Evolutionary conservation across 2,888 invertebrate genomes (phyloP), one percentile per base, ranked within the genome.

Genomic region (Exephanes ischioxanthus): DNA sequence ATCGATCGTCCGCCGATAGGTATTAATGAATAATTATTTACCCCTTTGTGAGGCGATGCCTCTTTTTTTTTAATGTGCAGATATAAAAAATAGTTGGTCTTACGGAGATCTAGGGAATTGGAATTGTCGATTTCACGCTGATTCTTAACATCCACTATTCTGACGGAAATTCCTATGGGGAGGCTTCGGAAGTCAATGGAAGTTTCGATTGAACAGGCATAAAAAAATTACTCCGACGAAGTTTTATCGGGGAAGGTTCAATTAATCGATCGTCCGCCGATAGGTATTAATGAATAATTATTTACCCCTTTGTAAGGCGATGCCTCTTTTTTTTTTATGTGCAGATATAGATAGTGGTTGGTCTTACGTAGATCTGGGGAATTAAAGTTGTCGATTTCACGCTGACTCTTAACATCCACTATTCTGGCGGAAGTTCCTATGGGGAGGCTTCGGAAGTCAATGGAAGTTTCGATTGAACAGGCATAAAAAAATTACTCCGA

Each of bases 401-500:
- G 22, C 22, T 55, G 9, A 55, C 55, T 55, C 19, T 19, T 22
- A 55, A 22, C 11, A 11, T 11, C 41, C 2, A 45, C 41, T 11
- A 45, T 45, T 11, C 41, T 45, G 41, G 41, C 41, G 41, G 11
- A 45, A 45, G 41, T 45, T 45, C 9, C 41, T 45, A 45, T 45
- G 0, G 41, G 41, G 22, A 19, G 22, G 55, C 55, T 55, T 55
- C 9, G 55, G 19, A 22, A 1, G 22, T 22, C 22, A 22, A 22
- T 22, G 0, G 22, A 22, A 22, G 22, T 22, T 22, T 22, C 22
- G 22, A 22, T 22, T 22, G 22, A 22, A 22, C 22, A 22, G 22
- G 63, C 78, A 76, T 72, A 41, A 83, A 45, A 45, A 72, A 83
- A 85, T 82, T 72, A 61, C 72, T 72, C 22, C 14, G 37, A 53